Evolutionary conservation across 2,888 invertebrate species (phyloP), one percentile per base, ranked within the genome.

Genomic region (Apotomis betuletana): DNA sequence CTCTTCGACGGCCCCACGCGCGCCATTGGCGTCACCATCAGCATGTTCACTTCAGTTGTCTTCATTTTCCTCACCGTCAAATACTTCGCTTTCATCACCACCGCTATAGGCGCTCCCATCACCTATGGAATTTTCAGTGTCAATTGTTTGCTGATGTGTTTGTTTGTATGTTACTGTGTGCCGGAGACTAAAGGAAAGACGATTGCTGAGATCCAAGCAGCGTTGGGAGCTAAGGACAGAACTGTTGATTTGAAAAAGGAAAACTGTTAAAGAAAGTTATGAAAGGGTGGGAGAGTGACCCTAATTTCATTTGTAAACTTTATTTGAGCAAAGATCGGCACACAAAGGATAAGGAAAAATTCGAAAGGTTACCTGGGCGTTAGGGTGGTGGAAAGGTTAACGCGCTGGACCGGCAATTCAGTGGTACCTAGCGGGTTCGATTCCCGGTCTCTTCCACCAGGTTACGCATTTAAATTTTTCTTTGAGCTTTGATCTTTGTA

Each of bases 171-270:
- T 8, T 72, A 74, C 54, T 75, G 69, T 59, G 74, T 76, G 5
- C 79, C 79, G 1, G 79, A 79, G 57, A 79, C 79, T 3, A 78
- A 77, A n/a, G 74, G 78, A n/a, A 78, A 75, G 51, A 52, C 74
- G 0, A 78, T 80, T 46, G 68, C 62, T 8, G 75, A 80, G 54
- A 80, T 80, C 10, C 80, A 80, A 36, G 58, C 13, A 41, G 75
- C 72, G 38, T 69, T 79, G 36, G 78, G 77, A 0, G 68, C 74
- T 58, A 59, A 74, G 58, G 49, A 60, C 62, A 51, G 4, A 0
- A 38, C 8, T 38, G 38, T 10, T 62, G 41, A 9, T 12, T 41
- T 10, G 12, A 54, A 65, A n/a, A 46, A 65, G 44, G 27, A 55
- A 27, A 44, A 54, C 36, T 51, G 51, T 10, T 55, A 44, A 41